Evolutionary conservation across 2,797 vertebrate species (phyloP), one percentile per base, ranked within the genome.

Genomic region (Smutsia temminckii): DNA sequence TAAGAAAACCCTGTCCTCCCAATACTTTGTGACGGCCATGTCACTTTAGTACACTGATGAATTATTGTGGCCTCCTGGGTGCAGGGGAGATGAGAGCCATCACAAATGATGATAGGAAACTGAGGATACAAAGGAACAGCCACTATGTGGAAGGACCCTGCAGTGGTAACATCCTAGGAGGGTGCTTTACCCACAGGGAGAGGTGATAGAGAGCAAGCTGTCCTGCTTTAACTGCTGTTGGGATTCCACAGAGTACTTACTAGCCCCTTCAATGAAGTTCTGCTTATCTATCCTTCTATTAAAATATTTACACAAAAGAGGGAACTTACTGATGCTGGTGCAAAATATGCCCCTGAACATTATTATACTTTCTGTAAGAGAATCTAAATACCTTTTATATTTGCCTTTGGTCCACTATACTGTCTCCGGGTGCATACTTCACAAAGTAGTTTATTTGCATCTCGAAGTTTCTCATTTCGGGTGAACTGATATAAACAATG

Each of bases 401-500:
- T 97, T 69, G 98, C 98, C 95, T 98, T 98, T 95, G 97, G 96
- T 97, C 97, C 98, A 97, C 95, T 98, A 93, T 59, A 88, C 88
- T 97, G 97, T 92, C 97, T 99, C 97, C 98, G 98, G 3, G 99
- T 99, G 96, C 99, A 99, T 1, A 99, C 98, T 94, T 99, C 98
- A 97, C 99, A 99, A 25, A 99, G 98, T 66, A 99, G 98, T 97
- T 99, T 99, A 98, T 99, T 99, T 93, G 98, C 99, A 94, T 99
- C 98, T 0, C 97, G 99, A 71, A 99, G 99, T 23, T 98, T 99
- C 97, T 99, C 99, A 64, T 99, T 99, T 53, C 98, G 98, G 12
- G 99, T 99, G 96, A 99, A 99, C 93, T 99, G 99, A 97, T 99
- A 99, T 3, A 99, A 99, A 96, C 99, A 99, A 8, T 99, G 99